Evolutionary conservation across 2,797 vertebrate genomes (phyloP).

Genomic region (Liasis olivaceus): DNA sequence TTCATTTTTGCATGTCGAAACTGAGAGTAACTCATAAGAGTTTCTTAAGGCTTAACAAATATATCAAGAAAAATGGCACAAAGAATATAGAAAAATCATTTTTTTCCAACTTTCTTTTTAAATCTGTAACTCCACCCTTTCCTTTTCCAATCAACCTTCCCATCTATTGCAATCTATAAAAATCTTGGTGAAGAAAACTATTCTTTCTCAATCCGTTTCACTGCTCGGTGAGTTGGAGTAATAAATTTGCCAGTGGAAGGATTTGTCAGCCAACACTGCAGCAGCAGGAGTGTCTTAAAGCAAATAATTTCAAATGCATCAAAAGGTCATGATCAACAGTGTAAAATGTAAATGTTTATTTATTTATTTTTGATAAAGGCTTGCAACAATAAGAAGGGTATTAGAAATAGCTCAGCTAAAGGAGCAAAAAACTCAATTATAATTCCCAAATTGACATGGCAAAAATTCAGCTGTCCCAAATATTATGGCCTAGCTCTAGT

Average conservation of each 20-base stretch:
- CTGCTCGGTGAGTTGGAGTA: conserved; percentile 49
- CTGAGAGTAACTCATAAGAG: not conserved
- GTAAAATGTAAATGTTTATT: conserved; percentile 8
- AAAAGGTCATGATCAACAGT: conserved; percentile 56
- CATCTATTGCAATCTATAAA: conserved; percentile 49
- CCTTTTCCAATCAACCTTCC: not conserved
- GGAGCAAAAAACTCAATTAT: conserved; percentile 53
- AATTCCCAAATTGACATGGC: conserved; percentile 50
- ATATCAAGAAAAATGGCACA: not conserved
- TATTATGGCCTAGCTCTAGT: conserved; percentile 53
- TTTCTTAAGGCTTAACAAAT: not conserved
- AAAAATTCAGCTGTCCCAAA: conserved; percentile 53
- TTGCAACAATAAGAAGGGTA: conserved; percentile 42
- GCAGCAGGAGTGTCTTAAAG: conserved; percentile 47
- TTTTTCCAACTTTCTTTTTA: not conserved
- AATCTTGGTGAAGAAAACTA: conserved; percentile 54
- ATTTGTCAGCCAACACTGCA: conserved; percentile 64
- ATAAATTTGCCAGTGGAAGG: conserved; percentile 70
- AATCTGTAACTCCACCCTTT: not conserved
- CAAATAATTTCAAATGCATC: conserved; percentile 37
- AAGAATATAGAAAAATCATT: not conserved
- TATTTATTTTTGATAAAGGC: conserved; percentile 43
- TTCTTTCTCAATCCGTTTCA: conserved; percentile 55
- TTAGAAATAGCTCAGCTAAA: conserved; percentile 49
- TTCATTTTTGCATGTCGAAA: not conserved